Evolutionary conservation across 2,888 invertebrate species (phyloP).

Genomic region (Drosophila paranaensis): DNA sequence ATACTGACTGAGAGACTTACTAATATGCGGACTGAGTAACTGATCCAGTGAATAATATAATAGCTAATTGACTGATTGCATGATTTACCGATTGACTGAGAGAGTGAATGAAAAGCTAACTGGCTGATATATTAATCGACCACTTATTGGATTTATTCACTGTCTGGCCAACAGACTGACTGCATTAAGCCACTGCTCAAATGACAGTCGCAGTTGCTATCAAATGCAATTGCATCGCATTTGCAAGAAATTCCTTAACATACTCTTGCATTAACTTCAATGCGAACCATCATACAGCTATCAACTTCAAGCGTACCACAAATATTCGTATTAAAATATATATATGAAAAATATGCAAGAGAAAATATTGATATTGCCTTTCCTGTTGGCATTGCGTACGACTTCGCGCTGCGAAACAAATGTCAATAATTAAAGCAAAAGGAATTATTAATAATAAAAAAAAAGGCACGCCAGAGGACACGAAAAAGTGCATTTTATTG

Average conservation of each 20-base stretch:
- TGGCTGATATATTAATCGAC: not conserved
- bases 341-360: not conserved
- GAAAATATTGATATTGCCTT: not conserved
- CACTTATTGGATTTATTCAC: not conserved
- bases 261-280: not conserved
- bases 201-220: not conserved
- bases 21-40: too few species aligned
- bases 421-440: constrained; percentile 8
- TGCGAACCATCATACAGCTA: not conserved
- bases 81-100: not conserved
- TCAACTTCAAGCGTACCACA: not conserved
- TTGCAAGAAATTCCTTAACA: not conserved
- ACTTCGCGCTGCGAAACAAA: not conserved
- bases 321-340: not conserved
- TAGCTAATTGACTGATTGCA: not conserved
- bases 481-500: not conserved
- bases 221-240: not conserved
- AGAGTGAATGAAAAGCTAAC: not conserved
- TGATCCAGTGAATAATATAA: not conserved
- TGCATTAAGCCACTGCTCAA: not conserved
- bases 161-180: not conserved
- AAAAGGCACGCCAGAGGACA: not conserved
- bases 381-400: not conserved
- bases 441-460: constrained; percentile 7
- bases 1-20: not conserved